Evolutionary conservation across 2,888 invertebrate species (phyloP).

Genomic region (Chorisops tibialis): DNA sequence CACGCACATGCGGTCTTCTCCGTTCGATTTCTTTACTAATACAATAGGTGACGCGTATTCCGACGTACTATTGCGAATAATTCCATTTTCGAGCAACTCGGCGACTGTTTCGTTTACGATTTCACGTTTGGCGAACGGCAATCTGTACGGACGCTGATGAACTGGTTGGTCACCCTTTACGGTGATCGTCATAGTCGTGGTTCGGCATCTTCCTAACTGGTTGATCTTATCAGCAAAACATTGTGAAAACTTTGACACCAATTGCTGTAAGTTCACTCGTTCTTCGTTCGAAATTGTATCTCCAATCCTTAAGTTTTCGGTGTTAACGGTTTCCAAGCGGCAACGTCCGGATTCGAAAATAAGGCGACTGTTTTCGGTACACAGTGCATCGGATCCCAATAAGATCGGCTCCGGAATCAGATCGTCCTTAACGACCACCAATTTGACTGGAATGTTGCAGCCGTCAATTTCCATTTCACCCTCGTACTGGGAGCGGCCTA

Average conservation of each 20-base stretch:
- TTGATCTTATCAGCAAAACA: background rate
- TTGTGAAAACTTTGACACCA: background rate
- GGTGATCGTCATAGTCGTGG: background rate
- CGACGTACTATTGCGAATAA: constrained; percentile 40
- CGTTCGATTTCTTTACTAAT: constrained; percentile 39
- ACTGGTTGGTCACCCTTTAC: background rate
- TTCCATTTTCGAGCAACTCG: constrained; percentile 34
- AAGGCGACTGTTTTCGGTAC: background rate
- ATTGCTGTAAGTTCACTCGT: background rate
- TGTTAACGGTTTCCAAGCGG: background rate
- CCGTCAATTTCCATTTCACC: too few species aligned
- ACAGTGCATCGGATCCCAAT: background rate
- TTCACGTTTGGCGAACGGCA: background rate
- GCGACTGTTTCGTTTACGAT: background rate
- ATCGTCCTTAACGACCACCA: background rate
- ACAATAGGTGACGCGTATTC: constrained; percentile 40
- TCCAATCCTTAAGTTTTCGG: background rate
- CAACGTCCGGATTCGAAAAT: background rate
- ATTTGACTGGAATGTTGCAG: too few species aligned
- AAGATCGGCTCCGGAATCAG: background rate
- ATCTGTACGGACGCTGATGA: background rate
- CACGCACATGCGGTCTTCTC: constrained; percentile 37
- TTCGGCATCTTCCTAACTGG: background rate
- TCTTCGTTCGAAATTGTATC: background rate
- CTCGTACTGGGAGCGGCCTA: too few species aligned